Percentiles rank a stretch among this genome's conserved stretches.
phyloP scores from a whole-genome alignment of 2,797 vertebrate genomes.

The Alca torda region DNA sequence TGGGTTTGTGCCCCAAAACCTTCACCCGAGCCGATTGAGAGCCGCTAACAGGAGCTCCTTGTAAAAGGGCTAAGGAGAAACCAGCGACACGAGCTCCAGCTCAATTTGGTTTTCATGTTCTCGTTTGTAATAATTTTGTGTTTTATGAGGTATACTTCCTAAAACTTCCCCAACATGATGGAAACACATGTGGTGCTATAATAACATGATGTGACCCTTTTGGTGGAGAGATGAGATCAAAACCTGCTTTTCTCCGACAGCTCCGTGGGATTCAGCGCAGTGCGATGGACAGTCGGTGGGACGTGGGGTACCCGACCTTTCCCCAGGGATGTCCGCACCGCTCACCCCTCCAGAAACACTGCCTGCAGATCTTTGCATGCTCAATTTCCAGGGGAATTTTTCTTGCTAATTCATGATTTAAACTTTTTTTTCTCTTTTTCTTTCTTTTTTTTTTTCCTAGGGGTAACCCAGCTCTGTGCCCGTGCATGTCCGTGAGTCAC shows the following conservation, averaged over 20 bases:
- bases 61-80: slow-evolving; percentile 22
- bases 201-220: neutral
- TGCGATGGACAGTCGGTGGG: neutral
- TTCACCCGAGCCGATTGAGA: neutral
- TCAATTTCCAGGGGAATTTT: neutral
- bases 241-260: neutral
- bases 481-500: neutral
- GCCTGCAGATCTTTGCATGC: neutral
- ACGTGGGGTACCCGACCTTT: neutral
- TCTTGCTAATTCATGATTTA: neutral
- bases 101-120: slow-evolving; percentile 54
- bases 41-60: slow-evolving; percentile 14
- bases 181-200: slow-evolving; percentile 53
- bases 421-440: neutral
- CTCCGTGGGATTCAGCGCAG: neutral
- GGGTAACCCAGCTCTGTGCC: neutral
- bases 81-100: neutral
- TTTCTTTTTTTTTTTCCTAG: neutral
- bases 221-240: neutral
- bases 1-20: neutral
- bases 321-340: neutral
- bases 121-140: slow-evolving; percentile 36
- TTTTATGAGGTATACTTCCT: slow-evolving; percentile 67
- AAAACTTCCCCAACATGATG: slow-evolving; percentile 43
- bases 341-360: neutral